Evolutionary conservation across 2,888 invertebrate genomes (phyloP).

Genomic region (Halictus quadricinctus): DNA sequence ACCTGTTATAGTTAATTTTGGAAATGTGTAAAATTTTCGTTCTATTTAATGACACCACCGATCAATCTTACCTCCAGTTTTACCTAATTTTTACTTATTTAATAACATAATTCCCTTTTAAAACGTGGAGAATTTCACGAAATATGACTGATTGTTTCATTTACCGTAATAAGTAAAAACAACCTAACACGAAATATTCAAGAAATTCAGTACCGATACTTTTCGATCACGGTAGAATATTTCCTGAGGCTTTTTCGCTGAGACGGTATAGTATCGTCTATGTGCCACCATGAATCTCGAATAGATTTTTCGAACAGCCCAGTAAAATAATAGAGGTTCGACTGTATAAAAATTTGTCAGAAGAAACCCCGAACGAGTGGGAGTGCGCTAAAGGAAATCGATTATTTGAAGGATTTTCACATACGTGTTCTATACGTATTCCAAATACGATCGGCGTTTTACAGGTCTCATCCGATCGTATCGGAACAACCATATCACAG

Average conservation of each 20-base stretch:
- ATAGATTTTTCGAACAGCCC: not conserved
- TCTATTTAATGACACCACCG: too few species aligned
- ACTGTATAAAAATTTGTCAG: not conserved
- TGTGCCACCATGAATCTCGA: not conserved
- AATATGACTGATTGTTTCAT: too few species aligned
- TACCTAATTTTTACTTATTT: too few species aligned
- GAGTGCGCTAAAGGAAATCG: not conserved
- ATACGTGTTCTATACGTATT: not conserved
- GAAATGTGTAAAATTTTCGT: not conserved
- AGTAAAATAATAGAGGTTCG: not conserved
- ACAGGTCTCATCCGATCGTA: constrained; percentile 26
- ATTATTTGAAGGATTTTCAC: constrained; percentile 7
- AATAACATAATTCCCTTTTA: too few species aligned
- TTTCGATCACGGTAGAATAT: not conserved
- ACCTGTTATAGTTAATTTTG: not conserved
- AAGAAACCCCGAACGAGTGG: not conserved
- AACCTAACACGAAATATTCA: not conserved
- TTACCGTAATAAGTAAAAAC: not conserved
- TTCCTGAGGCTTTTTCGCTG: not conserved
- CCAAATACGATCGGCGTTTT: constrained; percentile 11
- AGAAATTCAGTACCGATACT: not conserved
- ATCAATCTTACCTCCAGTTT: too few species aligned
- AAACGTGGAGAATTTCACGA: too few species aligned
- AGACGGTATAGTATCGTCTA: not conserved
- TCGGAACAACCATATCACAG: constrained; percentile 36